Conservation (phyloP, 1,140 invertebrate species). For the Drosophila malerkotliana region DNA sequence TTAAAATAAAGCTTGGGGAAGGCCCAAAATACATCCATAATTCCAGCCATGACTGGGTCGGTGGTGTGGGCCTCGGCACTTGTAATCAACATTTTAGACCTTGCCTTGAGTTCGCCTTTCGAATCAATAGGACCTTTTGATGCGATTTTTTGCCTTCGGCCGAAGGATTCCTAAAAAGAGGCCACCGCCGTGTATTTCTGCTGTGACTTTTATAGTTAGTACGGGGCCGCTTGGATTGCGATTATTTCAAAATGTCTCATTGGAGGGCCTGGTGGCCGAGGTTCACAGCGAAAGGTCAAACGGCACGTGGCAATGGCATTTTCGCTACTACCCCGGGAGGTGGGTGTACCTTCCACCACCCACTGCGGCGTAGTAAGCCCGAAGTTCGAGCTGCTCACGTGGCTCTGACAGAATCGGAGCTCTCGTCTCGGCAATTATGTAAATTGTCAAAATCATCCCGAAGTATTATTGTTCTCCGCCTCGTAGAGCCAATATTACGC, state of each 20-base stretch:
- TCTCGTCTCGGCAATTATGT: slow-evolving; percentile 49
- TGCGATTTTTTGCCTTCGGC: slow-evolving; percentile 42
- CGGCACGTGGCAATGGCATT: slow-evolving; percentile 71
- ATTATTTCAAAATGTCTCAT: slow-evolving; percentile 73
- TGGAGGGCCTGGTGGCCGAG: slow-evolving; percentile 31
- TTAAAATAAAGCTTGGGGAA: too few species aligned
- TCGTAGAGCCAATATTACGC: slow-evolving; percentile 32
- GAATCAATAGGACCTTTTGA: slow-evolving; percentile 64
- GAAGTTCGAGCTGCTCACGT: slow-evolving; percentile 55
- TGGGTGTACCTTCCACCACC: neutral
- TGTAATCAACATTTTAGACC: slow-evolving; percentile 63
- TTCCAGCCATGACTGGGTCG: slow-evolving; percentile 8
- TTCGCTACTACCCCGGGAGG: neutral
- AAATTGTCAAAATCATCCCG: slow-evolving; percentile 42
- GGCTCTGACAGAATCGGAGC: slow-evolving; percentile 44
- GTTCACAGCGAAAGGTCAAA: slow-evolving; percentile 77
- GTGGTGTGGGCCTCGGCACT: slow-evolving; percentile 11
- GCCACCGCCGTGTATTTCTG: slow-evolving; percentile 54
- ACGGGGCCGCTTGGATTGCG: slow-evolving; percentile 31
- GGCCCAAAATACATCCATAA: neutral
- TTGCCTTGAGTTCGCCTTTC: slow-evolving; percentile 52
- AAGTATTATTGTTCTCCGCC: neutral
- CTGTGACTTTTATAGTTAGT: slow-evolving; percentile 28
- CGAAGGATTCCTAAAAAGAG: slow-evolving; percentile 64
- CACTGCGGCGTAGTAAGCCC: neutral